Evolutionary conservation across 2,888 invertebrate genomes (phyloP).

Genomic region (Elysia crispata): DNA sequence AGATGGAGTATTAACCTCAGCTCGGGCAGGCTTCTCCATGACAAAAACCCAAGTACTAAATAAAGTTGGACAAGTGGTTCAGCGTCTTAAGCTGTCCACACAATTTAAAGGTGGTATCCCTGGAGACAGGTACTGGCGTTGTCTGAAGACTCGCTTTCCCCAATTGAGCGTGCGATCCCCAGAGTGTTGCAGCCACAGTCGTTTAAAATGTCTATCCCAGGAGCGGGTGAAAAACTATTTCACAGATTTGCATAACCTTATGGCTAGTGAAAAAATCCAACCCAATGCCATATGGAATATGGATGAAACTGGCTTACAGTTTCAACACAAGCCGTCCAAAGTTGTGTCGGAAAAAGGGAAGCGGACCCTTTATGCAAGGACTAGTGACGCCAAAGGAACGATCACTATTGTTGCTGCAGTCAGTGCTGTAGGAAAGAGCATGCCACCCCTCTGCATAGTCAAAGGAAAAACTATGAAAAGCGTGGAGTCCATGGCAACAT

Average conservation of each 20-base stretch:
- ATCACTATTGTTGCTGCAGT: conserved; percentile 16
- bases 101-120: not conserved
- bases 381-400: not conserved
- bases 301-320: not conserved
- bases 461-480: conserved; percentile 55
- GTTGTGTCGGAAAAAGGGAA: not conserved
- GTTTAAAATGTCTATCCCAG: too few relatives aligned
- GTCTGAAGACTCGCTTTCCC: not conserved
- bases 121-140: not conserved
- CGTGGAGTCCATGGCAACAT: conserved; percentile 50
- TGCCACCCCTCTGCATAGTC: conserved; percentile 55
- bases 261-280: not conserved
- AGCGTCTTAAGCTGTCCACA: not conserved
- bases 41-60: not conserved
- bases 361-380: not conserved
- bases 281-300: not conserved
- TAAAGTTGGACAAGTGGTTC: not conserved
- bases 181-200: not conserved
- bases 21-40: not conserved
- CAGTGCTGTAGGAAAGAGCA: conserved; percentile 52
- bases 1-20: not conserved
- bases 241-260: not conserved
- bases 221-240: not conserved
- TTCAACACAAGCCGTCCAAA: not conserved
- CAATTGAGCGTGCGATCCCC: not conserved